phyloP scores from a whole-genome alignment of 2,888 invertebrate species.

The Rhingia campestris region DNA sequence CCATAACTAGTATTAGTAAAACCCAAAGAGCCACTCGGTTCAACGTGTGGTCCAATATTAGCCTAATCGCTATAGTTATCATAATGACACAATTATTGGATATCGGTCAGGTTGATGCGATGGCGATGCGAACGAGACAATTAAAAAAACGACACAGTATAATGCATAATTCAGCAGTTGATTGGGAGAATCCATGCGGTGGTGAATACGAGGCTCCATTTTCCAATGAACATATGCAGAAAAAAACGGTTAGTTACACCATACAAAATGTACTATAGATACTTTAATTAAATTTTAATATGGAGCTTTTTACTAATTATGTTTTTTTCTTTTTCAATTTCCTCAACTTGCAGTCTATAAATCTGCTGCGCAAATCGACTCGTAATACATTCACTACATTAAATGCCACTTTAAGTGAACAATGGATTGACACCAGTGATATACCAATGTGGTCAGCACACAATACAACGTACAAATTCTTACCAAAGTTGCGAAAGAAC shows the following conservation, averaged over 20 bases:
- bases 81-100: conserved; percentile 69
- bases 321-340: too few species aligned
- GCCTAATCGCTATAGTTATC: conserved; percentile 40
- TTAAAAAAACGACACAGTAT: conserved; percentile 61
- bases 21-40: conserved; percentile 68
- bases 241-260: conserved; percentile 36
- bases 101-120: conserved; percentile 73
- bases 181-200: conserved; percentile 81
- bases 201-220: conserved; percentile 72
- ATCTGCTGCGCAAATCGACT: conserved; percentile 25
- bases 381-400: conserved; percentile 30
- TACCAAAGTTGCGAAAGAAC: conserved; percentile 77
- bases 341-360: conserved; percentile 36
- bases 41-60: conserved; percentile 62
- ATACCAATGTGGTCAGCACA: conserved; percentile 76
- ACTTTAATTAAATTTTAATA: neutral
- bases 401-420: conserved; percentile 42
- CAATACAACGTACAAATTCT: conserved; percentile 78
- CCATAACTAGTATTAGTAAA: conserved; percentile 65
- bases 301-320: too few species aligned
- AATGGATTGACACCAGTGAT: conserved; percentile 76
- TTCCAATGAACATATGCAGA: conserved; percentile 5
- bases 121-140: conserved; percentile 69
- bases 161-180: conserved; percentile 55
- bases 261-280: neutral